phyloP scores from a whole-genome alignment of 2,888 invertebrate species.

The Camptogramma bilineatum region DNA sequence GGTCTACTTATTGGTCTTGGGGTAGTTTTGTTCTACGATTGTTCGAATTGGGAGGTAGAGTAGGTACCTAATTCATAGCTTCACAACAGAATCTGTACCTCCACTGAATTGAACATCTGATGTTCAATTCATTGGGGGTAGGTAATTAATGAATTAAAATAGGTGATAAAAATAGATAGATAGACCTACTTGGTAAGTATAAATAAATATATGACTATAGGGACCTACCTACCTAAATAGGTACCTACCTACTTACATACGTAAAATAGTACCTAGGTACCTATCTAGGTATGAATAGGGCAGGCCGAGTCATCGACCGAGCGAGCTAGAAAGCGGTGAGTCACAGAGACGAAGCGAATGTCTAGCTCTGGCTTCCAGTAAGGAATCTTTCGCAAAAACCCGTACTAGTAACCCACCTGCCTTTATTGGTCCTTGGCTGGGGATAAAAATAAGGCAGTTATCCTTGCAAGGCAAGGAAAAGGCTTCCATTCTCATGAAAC shows the following conservation, averaged over 20 bases:
- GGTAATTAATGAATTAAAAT: no score
- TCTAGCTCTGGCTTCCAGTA: constrained; percentile 25
- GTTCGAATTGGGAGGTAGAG: no score
- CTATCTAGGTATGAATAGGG: constrained; percentile 31
- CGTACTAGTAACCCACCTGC: constrained; percentile 33
- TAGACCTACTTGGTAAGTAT: no score
- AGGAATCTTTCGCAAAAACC: constrained; percentile 37
- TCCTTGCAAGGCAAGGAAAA: constrained; percentile 27
- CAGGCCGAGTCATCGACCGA: constrained; percentile 45
- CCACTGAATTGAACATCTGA: no score
- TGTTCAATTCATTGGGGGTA: no score
- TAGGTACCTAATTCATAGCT: no score
- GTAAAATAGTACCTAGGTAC: not conserved
- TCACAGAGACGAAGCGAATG: constrained; percentile 24
- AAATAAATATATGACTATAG: no score
- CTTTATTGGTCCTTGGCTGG: constrained; percentile 28
- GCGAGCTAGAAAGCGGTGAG: constrained; percentile 46
- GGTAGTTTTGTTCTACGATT: no score
- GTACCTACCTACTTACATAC: not conserved
- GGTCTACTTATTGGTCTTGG: no score
- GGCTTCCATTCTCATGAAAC: constrained; percentile 5
- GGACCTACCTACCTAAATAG: no score
- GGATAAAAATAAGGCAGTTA: constrained; percentile 26
- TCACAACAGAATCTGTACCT: no score
- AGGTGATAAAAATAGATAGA: no score